phyloP scores from a whole-genome alignment of 2,113 vertebrate genomes.

The Reinhardtius hippoglossoides region DNA sequence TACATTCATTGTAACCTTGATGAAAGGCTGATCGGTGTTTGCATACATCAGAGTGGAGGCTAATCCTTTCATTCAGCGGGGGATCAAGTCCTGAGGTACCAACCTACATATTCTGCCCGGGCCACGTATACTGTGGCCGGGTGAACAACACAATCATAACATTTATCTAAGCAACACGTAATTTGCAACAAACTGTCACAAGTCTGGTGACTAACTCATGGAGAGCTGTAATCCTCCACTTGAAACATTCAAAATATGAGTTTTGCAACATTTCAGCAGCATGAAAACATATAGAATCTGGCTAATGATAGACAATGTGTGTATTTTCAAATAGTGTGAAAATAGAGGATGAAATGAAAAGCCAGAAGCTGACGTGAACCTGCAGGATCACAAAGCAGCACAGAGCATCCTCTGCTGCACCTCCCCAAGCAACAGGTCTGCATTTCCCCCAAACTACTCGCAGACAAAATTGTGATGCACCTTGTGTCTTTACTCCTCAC shows the following conservation, averaged over 20 bases:
- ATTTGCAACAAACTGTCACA: neutral
- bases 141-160: conserved; percentile 27
- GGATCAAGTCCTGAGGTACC: conserved; percentile 71
- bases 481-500: neutral
- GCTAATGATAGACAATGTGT: too few relatives aligned
- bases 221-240: neutral
- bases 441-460: conserved; percentile 44
- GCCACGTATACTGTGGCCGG: conserved; percentile 12
- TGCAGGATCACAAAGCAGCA: neutral
- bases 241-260: neutral
- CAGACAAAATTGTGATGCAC: conserved; percentile 7
- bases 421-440: conserved; percentile 73
- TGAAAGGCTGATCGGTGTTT: conserved; percentile 57
- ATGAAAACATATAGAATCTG: neutral
- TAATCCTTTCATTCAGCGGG: conserved; percentile 73
- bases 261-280: conserved; percentile 7
- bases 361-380: neutral
- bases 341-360: too few relatives aligned
- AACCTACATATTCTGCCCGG: conserved; percentile 50
- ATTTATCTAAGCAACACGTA: conserved; percentile 12
- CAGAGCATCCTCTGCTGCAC: conserved; percentile 26
- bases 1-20: conserved; percentile 57
- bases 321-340: too few relatives aligned
- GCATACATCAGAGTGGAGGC: conserved; percentile 58
- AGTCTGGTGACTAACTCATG: too few relatives aligned